Evolutionary conservation across 2,113 vertebrate species (phyloP).

Genomic region (Excalfactoria chinensis): DNA sequence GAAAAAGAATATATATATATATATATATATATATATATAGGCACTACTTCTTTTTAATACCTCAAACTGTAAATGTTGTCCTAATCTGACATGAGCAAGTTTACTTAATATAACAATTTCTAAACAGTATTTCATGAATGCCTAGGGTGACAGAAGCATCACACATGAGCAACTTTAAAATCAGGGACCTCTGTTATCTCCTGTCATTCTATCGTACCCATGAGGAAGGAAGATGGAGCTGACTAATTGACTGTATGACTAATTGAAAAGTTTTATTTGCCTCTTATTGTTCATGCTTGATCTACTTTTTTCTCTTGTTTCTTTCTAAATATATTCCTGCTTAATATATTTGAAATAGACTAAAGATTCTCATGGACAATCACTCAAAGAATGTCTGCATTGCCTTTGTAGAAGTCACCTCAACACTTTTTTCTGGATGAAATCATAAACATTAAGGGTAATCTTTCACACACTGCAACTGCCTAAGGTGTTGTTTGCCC

Average conservation of each 20-base stretch:
- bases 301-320: not conserved
- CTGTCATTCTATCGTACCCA: not conserved
- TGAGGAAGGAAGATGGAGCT: not conserved
- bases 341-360: not conserved
- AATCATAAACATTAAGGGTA: not conserved
- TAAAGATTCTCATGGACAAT: not conserved
- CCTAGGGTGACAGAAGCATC: not conserved
- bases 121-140: not conserved
- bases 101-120: not conserved
- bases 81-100: not conserved
- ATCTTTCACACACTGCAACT: not conserved
- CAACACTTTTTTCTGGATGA: not conserved
- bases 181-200: not conserved
- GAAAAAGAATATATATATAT: not conserved
- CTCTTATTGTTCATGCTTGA: not conserved
- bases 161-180: conserved; percentile 6
- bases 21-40: not conserved
- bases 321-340: not conserved
- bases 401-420: not conserved
- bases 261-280: conserved; percentile 40
- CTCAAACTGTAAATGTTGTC: not conserved
- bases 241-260: conserved; percentile 16
- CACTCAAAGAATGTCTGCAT: not conserved
- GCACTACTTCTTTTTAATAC: not conserved
- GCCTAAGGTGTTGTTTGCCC: not conserved